Conservation (phyloP, 2,888 invertebrate genomes). For the Heliconius charithonia region DNA sequence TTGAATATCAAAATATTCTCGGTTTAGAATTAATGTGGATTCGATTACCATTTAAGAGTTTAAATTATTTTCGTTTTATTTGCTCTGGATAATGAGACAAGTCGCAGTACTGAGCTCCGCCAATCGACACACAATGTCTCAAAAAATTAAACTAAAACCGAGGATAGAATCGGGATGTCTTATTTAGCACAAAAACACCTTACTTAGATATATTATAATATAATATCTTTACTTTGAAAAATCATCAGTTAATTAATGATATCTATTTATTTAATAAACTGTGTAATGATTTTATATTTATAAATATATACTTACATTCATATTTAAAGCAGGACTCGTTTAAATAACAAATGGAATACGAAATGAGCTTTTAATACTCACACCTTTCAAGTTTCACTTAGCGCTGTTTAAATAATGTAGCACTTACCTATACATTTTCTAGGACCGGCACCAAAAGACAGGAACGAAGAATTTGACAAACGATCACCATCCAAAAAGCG, state of each 20-base stretch:
- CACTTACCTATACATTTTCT: conserved; percentile 77
- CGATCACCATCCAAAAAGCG: conserved; percentile 63
- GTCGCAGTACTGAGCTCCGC: too few species aligned
- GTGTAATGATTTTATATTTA: background rate
- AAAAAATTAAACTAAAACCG: too few species aligned
- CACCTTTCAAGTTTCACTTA: conserved; percentile 18
- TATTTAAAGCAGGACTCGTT: conserved; percentile 6
- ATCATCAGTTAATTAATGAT: too few species aligned
- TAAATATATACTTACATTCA: background rate
- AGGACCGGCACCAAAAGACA: conserved; percentile 77
- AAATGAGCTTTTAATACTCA: conserved; percentile 19
- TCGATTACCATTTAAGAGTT: too few species aligned
- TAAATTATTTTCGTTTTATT: too few species aligned
- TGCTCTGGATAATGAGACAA: too few species aligned
- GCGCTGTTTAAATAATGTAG: conserved; percentile 13
- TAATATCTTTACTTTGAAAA: too few species aligned
- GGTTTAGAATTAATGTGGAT: too few species aligned
- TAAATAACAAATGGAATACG: conserved; percentile 22
- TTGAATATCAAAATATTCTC: background rate
- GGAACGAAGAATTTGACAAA: conserved; percentile 61
- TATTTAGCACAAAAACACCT: too few species aligned
- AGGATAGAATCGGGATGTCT: too few species aligned
- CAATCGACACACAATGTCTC: too few species aligned
- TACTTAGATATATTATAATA: too few species aligned
- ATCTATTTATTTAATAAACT: background rate